Evolutionary conservation across 2,888 invertebrate genomes (phyloP), one percentile per base, ranked within the genome.

Genomic region (Euzophera pinguis): DNA sequence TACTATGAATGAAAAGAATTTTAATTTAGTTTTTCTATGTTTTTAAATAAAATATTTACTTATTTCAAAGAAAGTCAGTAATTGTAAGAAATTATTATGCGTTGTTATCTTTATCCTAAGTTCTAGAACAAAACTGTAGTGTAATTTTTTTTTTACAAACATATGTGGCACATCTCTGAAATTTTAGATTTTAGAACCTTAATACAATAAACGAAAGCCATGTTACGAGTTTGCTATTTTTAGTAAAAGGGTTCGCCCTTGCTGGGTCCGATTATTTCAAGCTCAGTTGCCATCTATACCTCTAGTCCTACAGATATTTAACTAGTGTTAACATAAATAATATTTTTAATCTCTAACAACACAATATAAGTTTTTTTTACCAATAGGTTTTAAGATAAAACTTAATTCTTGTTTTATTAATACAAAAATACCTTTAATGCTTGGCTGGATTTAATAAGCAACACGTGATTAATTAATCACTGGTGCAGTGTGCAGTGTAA

Each of bases 401-500:
- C 14, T 45, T 14, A 43, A 7, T n/a, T 39, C 1, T n/a, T 37
- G 37, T 10, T 37, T 1, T 38, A 38, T 38, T 14, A 13, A 38
- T 14, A 38, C 10, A 39, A 16, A 34, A 9, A 34, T 45, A 45
- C 14, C 32, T 7, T 16, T 39, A 6, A 14, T 13, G 47, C 22
- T 48, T 13, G 3, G 10, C 16, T 9, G 47, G 13, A 17, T 48
- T 48, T 48, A 37, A 48, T 37, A 48, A 17, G 35, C 7, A 10
- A 37, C 35, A 37, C 37, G 35, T 37, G 37, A 48, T 48, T 48
- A 37, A 48, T 22, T 48, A 17, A 37, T 5, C 34, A 3, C 9
- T n/a, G 29, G 27, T 45, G 45, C 45, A 45, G n/a, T 27, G 27
- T 49, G 27, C 38, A 49, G 39, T 39, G 38, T 14, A 29, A 22